Evolutionary conservation across 2,888 invertebrate species (phyloP).

Genomic region (Ptychoptera contaminata): DNA sequence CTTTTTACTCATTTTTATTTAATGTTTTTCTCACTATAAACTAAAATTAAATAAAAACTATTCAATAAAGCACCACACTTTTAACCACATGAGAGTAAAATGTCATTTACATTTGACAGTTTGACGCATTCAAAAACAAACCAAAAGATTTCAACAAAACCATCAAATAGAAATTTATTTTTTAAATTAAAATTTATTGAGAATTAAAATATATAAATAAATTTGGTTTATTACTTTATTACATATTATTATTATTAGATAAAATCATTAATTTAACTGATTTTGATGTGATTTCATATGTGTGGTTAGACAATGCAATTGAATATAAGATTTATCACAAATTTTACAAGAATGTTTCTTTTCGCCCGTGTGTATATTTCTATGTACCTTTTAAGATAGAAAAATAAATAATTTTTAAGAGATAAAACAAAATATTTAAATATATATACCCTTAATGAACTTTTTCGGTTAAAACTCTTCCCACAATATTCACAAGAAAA

Average conservation of each 20-base stretch:
- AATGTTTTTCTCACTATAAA: neutral
- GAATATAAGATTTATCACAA: constrained; percentile 4
- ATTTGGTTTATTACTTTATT: too few relatives aligned
- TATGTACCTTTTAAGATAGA: constrained; percentile 10
- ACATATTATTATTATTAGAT: too few relatives aligned
- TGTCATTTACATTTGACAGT: neutral
- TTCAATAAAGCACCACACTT: neutral
- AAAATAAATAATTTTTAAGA: neutral
- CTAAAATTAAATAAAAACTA: neutral
- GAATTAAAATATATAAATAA: too few relatives aligned
- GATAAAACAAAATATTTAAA: neutral
- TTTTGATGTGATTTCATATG: constrained; percentile 11
- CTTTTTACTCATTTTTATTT: constrained; percentile 52
- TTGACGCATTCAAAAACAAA: too few relatives aligned
- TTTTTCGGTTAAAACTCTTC: constrained; percentile 16
- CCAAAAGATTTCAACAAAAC: too few relatives aligned
- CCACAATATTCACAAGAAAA: constrained; percentile 15
- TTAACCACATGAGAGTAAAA: neutral
- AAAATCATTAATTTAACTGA: neutral
- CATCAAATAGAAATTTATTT: too few relatives aligned
- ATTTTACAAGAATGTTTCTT: constrained; percentile 4
- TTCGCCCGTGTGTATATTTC: constrained; percentile 13
- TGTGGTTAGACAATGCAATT: constrained; percentile 5
- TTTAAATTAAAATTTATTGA: too few relatives aligned
- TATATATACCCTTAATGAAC: constrained; percentile 12